Evolutionary conservation across 1,140 invertebrate genomes (phyloP).

Genomic region (Ladona fulva): DNA sequence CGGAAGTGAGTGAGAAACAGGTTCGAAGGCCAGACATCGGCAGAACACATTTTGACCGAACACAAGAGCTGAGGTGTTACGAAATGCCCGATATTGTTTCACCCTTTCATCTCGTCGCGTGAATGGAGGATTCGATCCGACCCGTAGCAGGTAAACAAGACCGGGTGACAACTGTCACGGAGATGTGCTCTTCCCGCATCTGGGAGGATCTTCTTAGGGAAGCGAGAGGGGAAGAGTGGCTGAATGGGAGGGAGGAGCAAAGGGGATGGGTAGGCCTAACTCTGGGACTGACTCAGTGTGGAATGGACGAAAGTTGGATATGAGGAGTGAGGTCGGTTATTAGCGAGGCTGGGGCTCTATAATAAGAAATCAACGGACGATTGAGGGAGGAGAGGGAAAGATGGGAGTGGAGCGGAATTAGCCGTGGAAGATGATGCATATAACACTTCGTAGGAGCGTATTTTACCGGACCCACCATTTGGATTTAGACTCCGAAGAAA

Average conservation of each 20-base stretch:
- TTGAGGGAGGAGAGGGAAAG: neutral
- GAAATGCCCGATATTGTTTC: no score
- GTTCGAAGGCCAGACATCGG: no score
- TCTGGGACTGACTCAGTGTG: neutral
- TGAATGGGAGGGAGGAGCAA: neutral
- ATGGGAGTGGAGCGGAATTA: neutral
- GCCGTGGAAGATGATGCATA: no score
- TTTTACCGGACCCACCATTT: no score
- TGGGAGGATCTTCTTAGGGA: neutral
- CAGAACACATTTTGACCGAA: no score
- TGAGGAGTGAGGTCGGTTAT: neutral
- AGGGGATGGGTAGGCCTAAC: neutral
- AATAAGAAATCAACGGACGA: conserved; percentile 1
- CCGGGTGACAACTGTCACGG: neutral
- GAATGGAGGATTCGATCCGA: no score
- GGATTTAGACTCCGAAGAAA: no score
- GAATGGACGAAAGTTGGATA: neutral
- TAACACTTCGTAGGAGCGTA: no score
- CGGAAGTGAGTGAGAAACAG: no score
- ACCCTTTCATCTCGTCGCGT: no score
- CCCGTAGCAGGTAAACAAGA: no score
- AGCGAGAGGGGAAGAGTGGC: neutral
- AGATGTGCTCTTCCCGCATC: neutral
- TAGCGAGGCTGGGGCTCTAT: neutral
- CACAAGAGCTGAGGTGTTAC: no score